Percentiles rank a stretch among this genome's conserved stretches.
phyloP scores from a whole-genome alignment of 1,140 invertebrate species.

The Magallana gigas region DNA sequence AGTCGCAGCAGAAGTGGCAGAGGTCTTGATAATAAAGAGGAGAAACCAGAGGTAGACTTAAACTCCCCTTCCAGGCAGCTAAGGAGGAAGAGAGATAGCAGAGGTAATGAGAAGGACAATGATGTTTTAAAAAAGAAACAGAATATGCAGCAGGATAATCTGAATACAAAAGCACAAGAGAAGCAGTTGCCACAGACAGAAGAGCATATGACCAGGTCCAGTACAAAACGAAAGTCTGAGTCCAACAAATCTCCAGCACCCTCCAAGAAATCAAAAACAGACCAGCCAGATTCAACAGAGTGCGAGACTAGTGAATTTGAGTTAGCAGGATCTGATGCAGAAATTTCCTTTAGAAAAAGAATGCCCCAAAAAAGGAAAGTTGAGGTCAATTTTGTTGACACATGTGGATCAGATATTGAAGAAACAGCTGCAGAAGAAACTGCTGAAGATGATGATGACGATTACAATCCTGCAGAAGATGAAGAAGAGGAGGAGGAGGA shows the following conservation, averaged over 20 bases:
- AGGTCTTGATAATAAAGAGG: not conserved
- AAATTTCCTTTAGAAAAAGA: conserved; percentile 26
- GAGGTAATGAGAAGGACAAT: not conserved
- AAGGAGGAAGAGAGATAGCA: not conserved
- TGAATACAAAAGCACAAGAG: conserved; percentile 7
- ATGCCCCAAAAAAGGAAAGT: conserved; percentile 15
- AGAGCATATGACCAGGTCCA: conserved; percentile 14
- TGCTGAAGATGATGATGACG: not conserved
- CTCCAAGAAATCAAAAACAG: not conserved
- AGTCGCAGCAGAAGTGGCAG: not conserved
- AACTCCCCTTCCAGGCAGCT: not conserved
- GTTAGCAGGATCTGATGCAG: conserved; percentile 25
- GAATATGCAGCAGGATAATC: not conserved
- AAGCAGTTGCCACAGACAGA: not conserved
- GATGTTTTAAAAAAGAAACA: not conserved
- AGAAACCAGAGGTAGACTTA: not conserved
- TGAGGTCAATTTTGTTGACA: not conserved
- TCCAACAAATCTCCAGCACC: not conserved
- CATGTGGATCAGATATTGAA: not conserved
- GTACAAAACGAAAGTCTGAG: conserved; percentile 17
- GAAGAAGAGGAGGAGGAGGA: conserved; percentile 11
- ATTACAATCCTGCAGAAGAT: conserved; percentile 16
- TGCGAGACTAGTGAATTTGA: conserved; percentile 32
- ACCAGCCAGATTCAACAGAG: not conserved
- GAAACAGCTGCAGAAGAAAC: not conserved